Conservation (phyloP, 2,113 vertebrate species). For the Cygnus buccinator region DNA sequence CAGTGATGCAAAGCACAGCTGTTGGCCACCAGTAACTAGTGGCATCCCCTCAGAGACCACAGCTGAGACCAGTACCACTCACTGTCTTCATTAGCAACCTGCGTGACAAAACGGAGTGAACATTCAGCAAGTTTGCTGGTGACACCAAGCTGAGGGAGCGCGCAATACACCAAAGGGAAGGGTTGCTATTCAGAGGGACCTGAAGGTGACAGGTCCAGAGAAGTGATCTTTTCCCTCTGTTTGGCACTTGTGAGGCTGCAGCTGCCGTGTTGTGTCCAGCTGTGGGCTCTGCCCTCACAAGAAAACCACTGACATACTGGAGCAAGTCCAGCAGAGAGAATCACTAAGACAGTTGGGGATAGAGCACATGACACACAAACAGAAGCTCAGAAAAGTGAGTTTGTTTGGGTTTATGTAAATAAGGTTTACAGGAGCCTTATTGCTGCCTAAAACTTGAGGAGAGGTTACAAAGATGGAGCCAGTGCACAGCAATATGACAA, state of each 20-base stretch:
- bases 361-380: neutral
- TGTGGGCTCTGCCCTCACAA: neutral
- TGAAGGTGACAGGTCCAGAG: neutral
- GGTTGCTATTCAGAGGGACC: neutral
- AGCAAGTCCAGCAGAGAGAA: neutral
- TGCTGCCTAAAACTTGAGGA: neutral
- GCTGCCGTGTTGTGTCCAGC: neutral
- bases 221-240: neutral
- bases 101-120: neutral
- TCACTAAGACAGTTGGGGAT: neutral
- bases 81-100: neutral
- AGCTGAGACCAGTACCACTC: neutral
- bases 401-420: neutral
- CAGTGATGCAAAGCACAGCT: neutral
- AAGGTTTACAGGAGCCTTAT: neutral
- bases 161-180: too few relatives aligned
- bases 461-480: neutral
- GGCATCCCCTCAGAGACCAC: too few relatives aligned
- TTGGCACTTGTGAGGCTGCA: neutral
- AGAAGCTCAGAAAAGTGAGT: neutral
- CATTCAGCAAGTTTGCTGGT: neutral
- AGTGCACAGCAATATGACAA: neutral
- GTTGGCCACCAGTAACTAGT: neutral
- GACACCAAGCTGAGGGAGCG: neutral
- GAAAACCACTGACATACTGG: neutral